A percentile compares a stretch with the other conserved stretches of the same genome.
Conservation (phyloP, 2,888 invertebrate species). For the Eilema sororculum region DNA sequence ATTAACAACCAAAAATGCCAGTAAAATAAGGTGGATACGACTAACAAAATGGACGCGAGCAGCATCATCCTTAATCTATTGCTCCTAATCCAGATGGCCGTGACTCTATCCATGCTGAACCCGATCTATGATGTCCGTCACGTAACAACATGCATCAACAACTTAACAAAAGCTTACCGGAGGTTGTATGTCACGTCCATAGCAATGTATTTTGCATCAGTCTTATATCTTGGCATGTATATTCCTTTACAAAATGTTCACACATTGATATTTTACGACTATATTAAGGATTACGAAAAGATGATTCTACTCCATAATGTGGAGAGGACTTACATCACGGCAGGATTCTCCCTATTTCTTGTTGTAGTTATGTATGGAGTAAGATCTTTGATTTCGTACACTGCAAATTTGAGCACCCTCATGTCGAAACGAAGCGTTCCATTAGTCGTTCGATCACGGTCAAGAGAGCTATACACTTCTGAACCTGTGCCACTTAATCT, state of each 20-base stretch:
- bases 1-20: conserved; percentile 11
- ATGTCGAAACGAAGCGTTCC: conserved; percentile 12
- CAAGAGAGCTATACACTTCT: conserved; percentile 32
- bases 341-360: conserved; percentile 78
- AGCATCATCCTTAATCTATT: conserved; percentile 63
- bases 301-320: conserved; percentile 61
- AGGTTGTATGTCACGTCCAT: conserved; percentile 49
- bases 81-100: conserved; percentile 71
- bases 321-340: conserved; percentile 74
- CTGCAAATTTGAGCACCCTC: conserved; percentile 57
- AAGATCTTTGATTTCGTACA: conserved; percentile 60
- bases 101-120: conserved; percentile 71
- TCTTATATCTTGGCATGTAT: conserved; percentile 74
- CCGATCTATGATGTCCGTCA: conserved; percentile 70
- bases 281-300: conserved; percentile 63
- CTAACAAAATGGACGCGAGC: conserved; percentile 66
- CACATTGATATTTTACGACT: conserved; percentile 56
- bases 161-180: conserved; percentile 51
- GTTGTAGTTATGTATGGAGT: conserved; percentile 71
- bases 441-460: conserved; percentile 22
- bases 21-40: conserved; percentile 34
- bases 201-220: conserved; percentile 60
- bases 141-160: conserved; percentile 58
- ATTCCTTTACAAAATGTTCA: conserved; percentile 67
- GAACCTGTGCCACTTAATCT: conserved; percentile 65